Evolutionary conservation across 2,113 vertebrate species (phyloP).

Genomic region (Zeus faber): DNA sequence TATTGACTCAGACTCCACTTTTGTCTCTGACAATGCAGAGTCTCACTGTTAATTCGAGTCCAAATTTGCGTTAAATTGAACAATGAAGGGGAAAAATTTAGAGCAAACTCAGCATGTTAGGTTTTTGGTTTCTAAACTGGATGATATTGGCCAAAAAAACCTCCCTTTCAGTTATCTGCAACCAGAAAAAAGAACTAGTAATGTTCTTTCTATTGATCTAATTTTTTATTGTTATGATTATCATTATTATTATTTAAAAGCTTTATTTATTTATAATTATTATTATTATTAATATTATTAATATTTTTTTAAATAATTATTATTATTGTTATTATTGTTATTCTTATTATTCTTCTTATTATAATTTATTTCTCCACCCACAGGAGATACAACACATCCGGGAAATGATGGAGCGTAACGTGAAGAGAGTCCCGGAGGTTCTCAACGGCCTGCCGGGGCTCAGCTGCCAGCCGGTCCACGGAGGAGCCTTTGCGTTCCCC

Average conservation of each 20-base stretch:
- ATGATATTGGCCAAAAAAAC: too few relatives aligned
- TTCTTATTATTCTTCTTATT: background rate
- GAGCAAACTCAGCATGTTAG: too few relatives aligned
- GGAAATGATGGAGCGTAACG: constrained; percentile 39
- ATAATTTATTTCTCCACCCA: background rate
- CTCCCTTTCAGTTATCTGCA: too few relatives aligned
- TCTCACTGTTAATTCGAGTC: too few relatives aligned
- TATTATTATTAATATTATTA: background rate
- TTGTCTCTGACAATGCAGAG: too few relatives aligned
- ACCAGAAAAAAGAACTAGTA: too few relatives aligned
- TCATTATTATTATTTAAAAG: background rate
- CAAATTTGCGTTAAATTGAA: too few relatives aligned
- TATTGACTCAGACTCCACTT: too few relatives aligned
- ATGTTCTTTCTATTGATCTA: too few relatives aligned
- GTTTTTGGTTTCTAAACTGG: too few relatives aligned
- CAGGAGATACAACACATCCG: constrained; percentile 60
- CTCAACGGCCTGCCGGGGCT: constrained; percentile 53
- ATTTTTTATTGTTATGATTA: too few relatives aligned
- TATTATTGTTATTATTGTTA: background rate
- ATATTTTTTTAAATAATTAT: background rate
- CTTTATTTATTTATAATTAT: background rate
- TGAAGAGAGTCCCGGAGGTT: constrained; percentile 31
- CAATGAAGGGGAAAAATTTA: too few relatives aligned
- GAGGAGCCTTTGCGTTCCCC: constrained; percentile 61
- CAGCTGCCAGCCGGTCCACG: constrained; percentile 57